phyloP scores from a whole-genome alignment of 2,113 vertebrate species.

The Ascaphus truei region DNA sequence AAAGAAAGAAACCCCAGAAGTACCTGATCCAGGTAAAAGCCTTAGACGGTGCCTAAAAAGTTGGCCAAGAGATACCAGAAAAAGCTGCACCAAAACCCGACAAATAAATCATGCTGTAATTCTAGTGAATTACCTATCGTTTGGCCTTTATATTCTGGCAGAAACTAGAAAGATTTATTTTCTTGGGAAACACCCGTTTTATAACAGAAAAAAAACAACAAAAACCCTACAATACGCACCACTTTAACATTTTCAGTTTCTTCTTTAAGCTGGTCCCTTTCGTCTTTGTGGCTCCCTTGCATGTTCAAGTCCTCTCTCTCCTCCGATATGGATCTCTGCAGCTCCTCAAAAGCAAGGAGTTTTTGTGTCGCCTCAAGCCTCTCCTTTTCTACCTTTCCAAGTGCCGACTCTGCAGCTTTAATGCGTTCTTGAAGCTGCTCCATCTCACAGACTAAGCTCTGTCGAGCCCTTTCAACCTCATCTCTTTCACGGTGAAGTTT shows the following conservation, averaged over 20 bases:
- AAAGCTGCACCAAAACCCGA: too few species aligned
- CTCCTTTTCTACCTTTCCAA: constrained; percentile 22
- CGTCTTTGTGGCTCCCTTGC: constrained; percentile 35
- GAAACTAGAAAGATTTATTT: too few species aligned
- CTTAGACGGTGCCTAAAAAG: too few species aligned
- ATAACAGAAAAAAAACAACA: too few species aligned
- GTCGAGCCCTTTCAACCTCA: constrained; percentile 16
- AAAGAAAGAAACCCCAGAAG: too few species aligned
- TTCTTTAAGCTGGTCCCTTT: constrained; percentile 42
- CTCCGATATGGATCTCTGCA: constrained; percentile 35
- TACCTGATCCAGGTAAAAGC: too few species aligned
- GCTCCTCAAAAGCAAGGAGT: constrained; percentile 37
- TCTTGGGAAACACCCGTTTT: too few species aligned
- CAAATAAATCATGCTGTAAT: too few species aligned
- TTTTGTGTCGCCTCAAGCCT: constrained; percentile 12
- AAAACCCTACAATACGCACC: too few species aligned
- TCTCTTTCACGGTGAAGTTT: constrained; percentile 31
- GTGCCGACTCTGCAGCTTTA: constrained; percentile 16
- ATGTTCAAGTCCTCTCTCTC: constrained; percentile 47
- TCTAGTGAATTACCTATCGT: too few species aligned
- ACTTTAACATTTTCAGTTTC: constrained; percentile 41
- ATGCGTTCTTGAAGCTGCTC: constrained; percentile 40
- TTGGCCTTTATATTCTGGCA: too few species aligned
- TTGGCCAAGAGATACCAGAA: too few species aligned
- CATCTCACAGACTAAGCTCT: constrained; percentile 38